Evolutionary conservation across 2,113 vertebrate genomes (phyloP).

Genomic region (Phalacrocorax brasilianus): DNA sequence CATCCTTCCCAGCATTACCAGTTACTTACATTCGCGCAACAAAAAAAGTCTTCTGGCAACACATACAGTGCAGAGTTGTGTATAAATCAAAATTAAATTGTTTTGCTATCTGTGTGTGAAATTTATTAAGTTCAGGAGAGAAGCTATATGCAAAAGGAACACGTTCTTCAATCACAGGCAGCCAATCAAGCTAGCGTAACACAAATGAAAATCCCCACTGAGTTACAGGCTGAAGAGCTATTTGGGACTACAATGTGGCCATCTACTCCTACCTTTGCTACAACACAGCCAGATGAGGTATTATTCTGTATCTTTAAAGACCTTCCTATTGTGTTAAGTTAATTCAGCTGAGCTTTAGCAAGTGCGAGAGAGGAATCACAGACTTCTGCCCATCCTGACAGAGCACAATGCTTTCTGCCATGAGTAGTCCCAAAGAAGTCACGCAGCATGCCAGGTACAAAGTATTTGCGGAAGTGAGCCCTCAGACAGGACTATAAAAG

Average conservation of each 20-base stretch:
- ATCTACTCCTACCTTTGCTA: slow-evolving; percentile 17
- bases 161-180: slow-evolving; percentile 2
- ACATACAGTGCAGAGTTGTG: neutral
- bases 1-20: neutral
- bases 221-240: slow-evolving; percentile 2
- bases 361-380: slow-evolving; percentile 7
- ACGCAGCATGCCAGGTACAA: neutral
- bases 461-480: slow-evolving; percentile 17
- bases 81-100: slow-evolving; percentile 36
- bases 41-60: neutral
- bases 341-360: slow-evolving; percentile 18
- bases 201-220: slow-evolving; percentile 29
- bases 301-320: slow-evolving; percentile 25
- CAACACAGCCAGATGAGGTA: neutral
- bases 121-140: neutral
- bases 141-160: slow-evolving; percentile 9
- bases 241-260: slow-evolving; percentile 4
- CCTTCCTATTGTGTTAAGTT: neutral
- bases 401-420: slow-evolving; percentile 5
- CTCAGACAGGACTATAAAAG: slow-evolving; percentile 28
- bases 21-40: neutral
- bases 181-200: neutral
- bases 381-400: neutral
- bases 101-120: neutral
- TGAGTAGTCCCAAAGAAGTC: slow-evolving; percentile 17